Evolutionary conservation across 2,797 vertebrate genomes (phyloP), one percentile per base, ranked within the genome.

Genomic region (Pantherophis alleghaniensis): DNA sequence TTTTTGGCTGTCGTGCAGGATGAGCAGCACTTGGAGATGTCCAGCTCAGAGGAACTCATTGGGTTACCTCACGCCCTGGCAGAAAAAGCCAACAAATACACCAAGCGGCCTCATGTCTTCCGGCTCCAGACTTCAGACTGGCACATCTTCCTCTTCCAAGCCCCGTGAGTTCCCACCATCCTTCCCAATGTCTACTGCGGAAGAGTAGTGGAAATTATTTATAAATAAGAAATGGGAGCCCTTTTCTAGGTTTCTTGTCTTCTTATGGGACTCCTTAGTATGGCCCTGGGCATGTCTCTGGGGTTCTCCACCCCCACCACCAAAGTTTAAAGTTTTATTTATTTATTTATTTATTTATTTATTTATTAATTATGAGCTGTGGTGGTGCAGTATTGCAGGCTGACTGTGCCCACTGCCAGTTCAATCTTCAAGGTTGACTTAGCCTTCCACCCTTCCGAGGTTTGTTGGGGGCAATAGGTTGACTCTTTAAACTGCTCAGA

Each of bases 51-150:
- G 63, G 99, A 99, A 88, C 98, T 98, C 1, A 96, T 99, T 90
- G 99, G 99, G 4, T 96, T 99, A 5, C 99, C 99, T 92, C 99
- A 99, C n/a, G 98, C 98, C 1, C 95, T 99, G 97, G 98, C 99
- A 0, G 98, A 98, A 89, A 96, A 92, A 0, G 99, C 98, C 5
- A 95, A 95, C 3, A 97, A 98, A 22, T 99, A 99, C 96, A 99
- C 98, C 97, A 99, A 99, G 96, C 98, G 97, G 92, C 98, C 98
- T 0, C 95, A 99, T 0, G 99, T 99, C 32, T 98, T 99, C 96
- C 99, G 98, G 37, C 95, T 99, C 95, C 98, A 99, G 96, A 99
- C 99, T 0, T 98, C 99, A 0, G 99, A 99, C 95, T 98, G 98
- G 98, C 98, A 99, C 63, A 96, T 99, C 94, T 97, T 98, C 94